Percentiles rank a stretch among this genome's conserved stretches.
Evolutionary conservation across 1,140 invertebrate species (phyloP).

Genomic region (Trichonephila clavata): DNA sequence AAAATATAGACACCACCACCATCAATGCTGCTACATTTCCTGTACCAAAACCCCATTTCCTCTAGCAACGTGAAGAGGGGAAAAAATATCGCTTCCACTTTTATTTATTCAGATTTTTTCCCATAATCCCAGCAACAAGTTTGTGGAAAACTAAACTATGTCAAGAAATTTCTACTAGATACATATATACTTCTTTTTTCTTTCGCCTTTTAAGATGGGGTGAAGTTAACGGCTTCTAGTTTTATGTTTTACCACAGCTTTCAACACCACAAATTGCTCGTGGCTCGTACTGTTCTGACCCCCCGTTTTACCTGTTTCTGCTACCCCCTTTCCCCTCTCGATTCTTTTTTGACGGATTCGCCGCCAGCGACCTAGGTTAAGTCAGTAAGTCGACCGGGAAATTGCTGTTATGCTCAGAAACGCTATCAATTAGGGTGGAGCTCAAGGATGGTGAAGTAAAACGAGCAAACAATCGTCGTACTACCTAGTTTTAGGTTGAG

Average conservation of each 20-base stretch:
- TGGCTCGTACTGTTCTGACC: neutral
- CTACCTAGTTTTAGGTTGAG: too few relatives aligned
- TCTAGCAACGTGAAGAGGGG: neutral
- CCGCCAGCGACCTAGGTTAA: slow-evolving; percentile 6
- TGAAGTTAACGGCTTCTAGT: slow-evolving; percentile 27
- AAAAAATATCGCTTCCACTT: neutral
- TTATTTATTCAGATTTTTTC: slow-evolving; percentile 36
- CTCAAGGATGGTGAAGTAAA: neutral
- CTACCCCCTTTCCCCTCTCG: neutral
- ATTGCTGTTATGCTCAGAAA: slow-evolving; percentile 22
- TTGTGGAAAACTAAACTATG: neutral
- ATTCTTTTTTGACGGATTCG: slow-evolving; percentile 27
- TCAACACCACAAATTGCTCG: slow-evolving; percentile 16
- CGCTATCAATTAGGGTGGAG: slow-evolving; percentile 44
- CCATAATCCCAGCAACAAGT: neutral
- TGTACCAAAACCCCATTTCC: neutral
- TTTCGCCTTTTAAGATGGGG: slow-evolving; percentile 13
- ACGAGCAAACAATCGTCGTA: neutral
- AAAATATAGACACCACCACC: neutral
- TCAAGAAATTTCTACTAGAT: neutral
- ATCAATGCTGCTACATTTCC: neutral
- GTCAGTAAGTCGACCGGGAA: slow-evolving; percentile 20
- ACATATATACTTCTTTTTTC: neutral
- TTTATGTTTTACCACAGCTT: slow-evolving; percentile 23
- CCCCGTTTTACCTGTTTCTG: neutral